Evolutionary conservation across 2,888 invertebrate species (phyloP).

Genomic region (Harpagoxenus sublaevis): DNA sequence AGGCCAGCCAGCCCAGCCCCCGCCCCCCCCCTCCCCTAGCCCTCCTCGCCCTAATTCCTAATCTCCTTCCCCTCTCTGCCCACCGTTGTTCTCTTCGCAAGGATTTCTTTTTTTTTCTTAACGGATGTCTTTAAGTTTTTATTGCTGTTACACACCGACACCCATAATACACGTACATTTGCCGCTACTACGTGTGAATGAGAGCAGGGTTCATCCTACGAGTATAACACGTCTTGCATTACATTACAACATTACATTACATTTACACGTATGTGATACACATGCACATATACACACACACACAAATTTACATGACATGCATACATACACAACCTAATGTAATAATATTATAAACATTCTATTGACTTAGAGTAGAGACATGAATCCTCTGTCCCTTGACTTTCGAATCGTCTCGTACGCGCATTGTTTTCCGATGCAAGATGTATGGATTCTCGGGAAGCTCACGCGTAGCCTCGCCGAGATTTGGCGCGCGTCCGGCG

Average conservation of each 20-base stretch:
- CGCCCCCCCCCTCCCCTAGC: slow-evolving; percentile 1
- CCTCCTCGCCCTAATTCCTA: slow-evolving; percentile 74
- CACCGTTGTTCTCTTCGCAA: slow-evolving; percentile 83
- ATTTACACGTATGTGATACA: slow-evolving; percentile 59
- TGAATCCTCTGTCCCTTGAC: slow-evolving; percentile 77
- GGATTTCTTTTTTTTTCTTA: slow-evolving; percentile 78
- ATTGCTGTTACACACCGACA: slow-evolving; percentile 80
- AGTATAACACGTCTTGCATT: slow-evolving; percentile 30
- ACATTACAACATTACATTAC: not conserved
- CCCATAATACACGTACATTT: slow-evolving; percentile 69
- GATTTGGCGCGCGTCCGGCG: slow-evolving; percentile 48
- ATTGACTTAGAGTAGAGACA: slow-evolving; percentile 78
- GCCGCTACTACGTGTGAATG: slow-evolving; percentile 53
- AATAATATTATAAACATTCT: slow-evolving; percentile 81
- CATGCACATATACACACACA: slow-evolving; percentile 36
- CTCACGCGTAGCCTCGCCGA: slow-evolving; percentile 34
- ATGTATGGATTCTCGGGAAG: slow-evolving; percentile 80
- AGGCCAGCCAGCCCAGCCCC: slow-evolving; percentile 58
- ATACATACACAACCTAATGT: slow-evolving; percentile 74
- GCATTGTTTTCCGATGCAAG: slow-evolving; percentile 82
- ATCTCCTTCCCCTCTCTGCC: slow-evolving; percentile 72
- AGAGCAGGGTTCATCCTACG: slow-evolving; percentile 47
- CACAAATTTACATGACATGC: slow-evolving; percentile 65
- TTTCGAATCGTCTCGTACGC: slow-evolving; percentile 76
- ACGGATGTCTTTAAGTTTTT: slow-evolving; percentile 81